Evolutionary conservation across 2,797 vertebrate genomes (phyloP).

Genomic region (Sphaeramia orbicularis): DNA sequence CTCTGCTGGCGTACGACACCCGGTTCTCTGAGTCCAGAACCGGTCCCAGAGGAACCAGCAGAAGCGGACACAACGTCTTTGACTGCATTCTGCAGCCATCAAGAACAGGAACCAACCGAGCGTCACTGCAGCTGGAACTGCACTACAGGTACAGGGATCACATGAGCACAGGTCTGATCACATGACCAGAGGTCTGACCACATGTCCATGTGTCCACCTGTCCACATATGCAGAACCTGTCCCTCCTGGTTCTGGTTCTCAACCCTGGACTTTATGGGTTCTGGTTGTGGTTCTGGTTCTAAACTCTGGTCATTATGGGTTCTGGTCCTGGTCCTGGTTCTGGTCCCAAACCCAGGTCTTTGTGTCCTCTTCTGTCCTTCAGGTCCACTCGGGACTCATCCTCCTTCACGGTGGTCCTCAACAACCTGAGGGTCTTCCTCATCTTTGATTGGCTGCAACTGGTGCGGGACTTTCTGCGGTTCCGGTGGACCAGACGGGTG

Average conservation of each 20-base stretch:
- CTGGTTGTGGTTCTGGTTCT: no score
- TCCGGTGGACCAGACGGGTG: constrained; percentile 83
- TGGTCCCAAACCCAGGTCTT: no score
- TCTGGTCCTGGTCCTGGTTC: no score
- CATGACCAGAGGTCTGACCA: no score
- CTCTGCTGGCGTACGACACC: constrained; percentile 95
- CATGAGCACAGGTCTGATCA: no score
- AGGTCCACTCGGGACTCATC: constrained; percentile 95
- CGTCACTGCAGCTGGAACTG: constrained; percentile 94
- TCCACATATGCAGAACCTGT: no score
- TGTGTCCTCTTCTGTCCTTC: constrained; percentile 1
- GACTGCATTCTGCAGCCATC: constrained; percentile 95
- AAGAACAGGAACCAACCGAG: constrained; percentile 88
- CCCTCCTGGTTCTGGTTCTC: no score
- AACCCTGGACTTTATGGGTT: no score
- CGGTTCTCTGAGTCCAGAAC: constrained; percentile 79
- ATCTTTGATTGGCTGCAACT: constrained; percentile 97
- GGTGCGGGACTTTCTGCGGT: constrained; percentile 90
- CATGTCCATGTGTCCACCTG: no score
- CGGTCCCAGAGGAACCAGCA: constrained; percentile 1
- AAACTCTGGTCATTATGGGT: no score
- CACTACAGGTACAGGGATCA: constrained; percentile 92
- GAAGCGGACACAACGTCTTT: constrained; percentile 88
- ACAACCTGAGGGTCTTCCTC: constrained; percentile 95
- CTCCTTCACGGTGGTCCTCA: constrained; percentile 95